Conservation (phyloP, 2,113 vertebrate species). For the Stictonetta naevosa region DNA sequence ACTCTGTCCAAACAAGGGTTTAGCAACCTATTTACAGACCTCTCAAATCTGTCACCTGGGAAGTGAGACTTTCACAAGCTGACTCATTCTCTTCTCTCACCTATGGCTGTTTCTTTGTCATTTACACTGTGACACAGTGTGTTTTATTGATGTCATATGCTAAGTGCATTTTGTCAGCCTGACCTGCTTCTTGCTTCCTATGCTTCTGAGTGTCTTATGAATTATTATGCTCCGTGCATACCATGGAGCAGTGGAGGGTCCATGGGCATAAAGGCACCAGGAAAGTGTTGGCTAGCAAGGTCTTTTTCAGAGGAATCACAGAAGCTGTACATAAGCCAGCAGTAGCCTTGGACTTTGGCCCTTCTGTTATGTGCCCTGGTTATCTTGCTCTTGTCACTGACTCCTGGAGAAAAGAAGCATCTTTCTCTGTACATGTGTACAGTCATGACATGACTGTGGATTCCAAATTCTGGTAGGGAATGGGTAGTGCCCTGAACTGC, state of each 20-base stretch:
- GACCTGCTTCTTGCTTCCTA: neutral
- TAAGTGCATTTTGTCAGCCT: neutral
- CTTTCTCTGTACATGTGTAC: neutral
- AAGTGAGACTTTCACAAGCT: neutral
- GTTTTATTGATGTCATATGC: neutral
- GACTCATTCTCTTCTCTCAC: neutral
- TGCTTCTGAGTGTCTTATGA: neutral
- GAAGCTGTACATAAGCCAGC: too few species aligned
- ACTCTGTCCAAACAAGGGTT: neutral
- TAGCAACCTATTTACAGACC: neutral
- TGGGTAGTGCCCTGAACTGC: neutral
- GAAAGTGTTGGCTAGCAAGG: neutral
- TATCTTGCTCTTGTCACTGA: neutral
- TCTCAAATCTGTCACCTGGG: neutral
- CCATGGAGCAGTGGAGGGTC: neutral
- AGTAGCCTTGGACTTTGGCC: neutral
- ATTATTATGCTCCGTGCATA: too few species aligned
- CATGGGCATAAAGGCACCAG: neutral
- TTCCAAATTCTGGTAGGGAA: neutral
- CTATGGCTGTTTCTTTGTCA: neutral
- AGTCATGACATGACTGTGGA: fast-evolving
- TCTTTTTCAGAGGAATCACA: neutral
- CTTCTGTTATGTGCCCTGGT: neutral
- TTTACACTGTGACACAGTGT: neutral
- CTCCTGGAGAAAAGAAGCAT: neutral